Evolutionary conservation across 2,113 vertebrate species (phyloP).

Genomic region (Prinia subflava): DNA sequence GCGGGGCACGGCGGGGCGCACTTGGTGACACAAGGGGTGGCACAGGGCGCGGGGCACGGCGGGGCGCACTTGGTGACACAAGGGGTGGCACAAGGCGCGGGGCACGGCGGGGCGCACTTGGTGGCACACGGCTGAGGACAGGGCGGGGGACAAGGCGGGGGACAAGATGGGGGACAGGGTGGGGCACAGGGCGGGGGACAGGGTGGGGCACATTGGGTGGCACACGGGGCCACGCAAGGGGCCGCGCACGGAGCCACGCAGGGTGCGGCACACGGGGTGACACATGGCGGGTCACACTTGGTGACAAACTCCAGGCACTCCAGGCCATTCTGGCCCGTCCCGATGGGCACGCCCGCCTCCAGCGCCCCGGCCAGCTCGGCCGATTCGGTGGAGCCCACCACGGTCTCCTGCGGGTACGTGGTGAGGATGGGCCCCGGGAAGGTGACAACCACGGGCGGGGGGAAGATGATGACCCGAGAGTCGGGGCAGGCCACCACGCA

Average conservation of each 20-base stretch:
- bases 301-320: neutral
- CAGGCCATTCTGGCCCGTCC: neutral
- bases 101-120: neutral
- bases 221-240: neutral
- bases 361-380: neutral
- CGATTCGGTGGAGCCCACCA: constrained; percentile 17
- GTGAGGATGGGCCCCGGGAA: constrained; percentile 56
- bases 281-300: neutral
- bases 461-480: constrained; percentile 45
- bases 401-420: constrained; percentile 39
- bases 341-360: neutral
- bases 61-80: too few species aligned
- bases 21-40: too few species aligned
- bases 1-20: too few species aligned
- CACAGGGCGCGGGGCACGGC: too few species aligned
- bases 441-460: constrained; percentile 23
- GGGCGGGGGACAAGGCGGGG: too few species aligned
- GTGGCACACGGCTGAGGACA: neutral
- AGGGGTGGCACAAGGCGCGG: neutral
- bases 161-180: neutral
- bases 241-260: accelerated
- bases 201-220: neutral
- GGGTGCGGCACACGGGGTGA: neutral
- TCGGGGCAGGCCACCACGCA: constrained; percentile 19
- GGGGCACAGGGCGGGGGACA: neutral